These are phyloP conservation scores for Hucho hucho DNA, from an alignment of 2,113 vertebrate species.

Conservation along the genomic window DNA sequence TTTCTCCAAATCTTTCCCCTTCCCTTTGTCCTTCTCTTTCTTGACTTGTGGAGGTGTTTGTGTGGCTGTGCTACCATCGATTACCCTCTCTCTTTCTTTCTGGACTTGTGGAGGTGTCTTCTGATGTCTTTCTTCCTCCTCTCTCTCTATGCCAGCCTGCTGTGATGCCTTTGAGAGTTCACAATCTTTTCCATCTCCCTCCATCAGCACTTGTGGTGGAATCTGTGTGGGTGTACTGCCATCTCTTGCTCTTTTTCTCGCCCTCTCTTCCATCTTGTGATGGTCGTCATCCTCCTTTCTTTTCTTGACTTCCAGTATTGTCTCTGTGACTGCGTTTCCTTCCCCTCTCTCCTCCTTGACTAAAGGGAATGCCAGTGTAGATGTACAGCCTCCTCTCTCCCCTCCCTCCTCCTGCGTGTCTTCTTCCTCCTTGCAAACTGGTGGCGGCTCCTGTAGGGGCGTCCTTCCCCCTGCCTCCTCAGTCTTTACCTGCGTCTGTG, in stretches of 20 bases:
- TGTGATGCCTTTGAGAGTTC: conserved; percentile 41
- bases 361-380: conserved; percentile 9
- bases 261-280: conserved; percentile 26
- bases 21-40: conserved; percentile 62
- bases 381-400: conserved; percentile 23
- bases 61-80: conserved; percentile 42
- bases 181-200: neutral
- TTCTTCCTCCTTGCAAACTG: conserved; percentile 25
- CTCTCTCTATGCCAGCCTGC: conserved; percentile 51
- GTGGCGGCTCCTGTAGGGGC: conserved; percentile 20
- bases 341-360: conserved; percentile 49
- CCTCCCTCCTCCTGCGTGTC: conserved; percentile 5
- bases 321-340: conserved; percentile 10
- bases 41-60: conserved; percentile 45
- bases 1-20: conserved; percentile 43
- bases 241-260: conserved; percentile 1
- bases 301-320: conserved; percentile 34
- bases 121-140: conserved; percentile 51
- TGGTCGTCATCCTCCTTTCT: conserved; percentile 19
- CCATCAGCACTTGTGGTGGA: conserved; percentile 45
- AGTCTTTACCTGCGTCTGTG: conserved; percentile 23
- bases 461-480: conserved; percentile 18
- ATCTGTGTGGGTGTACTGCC: conserved; percentile 26
- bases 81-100: conserved; percentile 54
- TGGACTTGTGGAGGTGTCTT: conserved; percentile 37